These are phyloP conservation scores for Enteromius argenteus DNA, from an alignment of 2,797 vertebrate genomes.

Conservation along the genomic window DNA sequence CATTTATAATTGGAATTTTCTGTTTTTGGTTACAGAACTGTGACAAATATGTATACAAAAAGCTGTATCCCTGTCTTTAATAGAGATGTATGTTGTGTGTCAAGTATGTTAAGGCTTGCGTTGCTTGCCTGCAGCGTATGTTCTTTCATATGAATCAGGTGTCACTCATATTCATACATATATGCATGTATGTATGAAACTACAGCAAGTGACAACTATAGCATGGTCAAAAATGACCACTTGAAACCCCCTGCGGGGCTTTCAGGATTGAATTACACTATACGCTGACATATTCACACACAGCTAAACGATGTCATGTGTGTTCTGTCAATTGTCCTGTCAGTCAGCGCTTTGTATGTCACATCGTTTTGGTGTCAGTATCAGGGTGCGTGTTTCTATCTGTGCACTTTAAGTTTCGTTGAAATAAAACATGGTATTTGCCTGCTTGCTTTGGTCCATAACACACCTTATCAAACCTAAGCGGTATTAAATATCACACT, in stretches of 20 bases:
- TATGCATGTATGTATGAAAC: conserved; percentile 32
- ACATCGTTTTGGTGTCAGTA: conserved; percentile 22
- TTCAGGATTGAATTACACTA: conserved; percentile 65
- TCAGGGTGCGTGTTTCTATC: conserved; percentile 5
- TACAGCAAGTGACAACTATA: conserved; percentile 50
- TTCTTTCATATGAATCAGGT: conserved; percentile 48
- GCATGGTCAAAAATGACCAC: conserved; percentile 61
- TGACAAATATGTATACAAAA: not conserved
- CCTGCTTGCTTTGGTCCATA: not conserved
- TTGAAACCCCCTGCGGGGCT: conserved; percentile 66
- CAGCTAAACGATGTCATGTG: conserved; percentile 56
- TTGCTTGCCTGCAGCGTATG: conserved; percentile 50
- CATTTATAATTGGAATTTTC: not conserved
- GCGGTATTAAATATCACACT: conserved; percentile 27
- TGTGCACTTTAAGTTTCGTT: not conserved
- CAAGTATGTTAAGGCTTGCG: not conserved
- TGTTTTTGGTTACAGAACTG: not conserved
- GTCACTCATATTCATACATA: conserved; percentile 44
- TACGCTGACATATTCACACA: conserved; percentile 57
- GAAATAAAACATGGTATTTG: not conserved
- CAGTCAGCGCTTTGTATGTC: conserved; percentile 3
- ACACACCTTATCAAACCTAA: conserved; percentile 6
- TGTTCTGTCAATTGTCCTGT: conserved; percentile 49
- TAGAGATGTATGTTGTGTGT: not conserved
- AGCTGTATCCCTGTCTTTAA: not conserved